Conservation (phyloP, 1,140 invertebrate species). For the Probaryconus sp. region DNA sequence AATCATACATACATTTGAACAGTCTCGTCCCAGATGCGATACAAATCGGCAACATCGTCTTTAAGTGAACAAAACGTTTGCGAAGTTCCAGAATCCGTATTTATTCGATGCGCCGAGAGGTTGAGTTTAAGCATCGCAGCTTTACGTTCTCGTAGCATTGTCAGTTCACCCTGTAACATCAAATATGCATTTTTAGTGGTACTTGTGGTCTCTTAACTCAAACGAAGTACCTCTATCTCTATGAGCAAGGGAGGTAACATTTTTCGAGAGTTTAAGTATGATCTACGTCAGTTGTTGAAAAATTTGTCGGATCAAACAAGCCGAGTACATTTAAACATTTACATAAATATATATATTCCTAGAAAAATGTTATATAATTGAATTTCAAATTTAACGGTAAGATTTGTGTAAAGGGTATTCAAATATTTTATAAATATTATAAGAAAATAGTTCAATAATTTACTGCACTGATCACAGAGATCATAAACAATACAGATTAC, state of each 20-base stretch:
- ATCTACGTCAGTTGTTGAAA: slow-evolving; percentile 44
- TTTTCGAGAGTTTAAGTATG: slow-evolving; percentile 43
- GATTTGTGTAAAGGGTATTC: too few species aligned
- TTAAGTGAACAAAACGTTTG: slow-evolving; percentile 80
- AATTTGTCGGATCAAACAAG: slow-evolving; percentile 22
- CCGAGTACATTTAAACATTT: not conserved
- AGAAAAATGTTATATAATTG: too few species aligned
- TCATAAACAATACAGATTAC: too few species aligned
- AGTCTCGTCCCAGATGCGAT: slow-evolving; percentile 87
- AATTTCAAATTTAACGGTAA: too few species aligned
- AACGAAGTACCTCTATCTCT: slow-evolving; percentile 64
- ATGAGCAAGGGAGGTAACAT: slow-evolving; percentile 54
- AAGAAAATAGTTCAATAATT: too few species aligned
- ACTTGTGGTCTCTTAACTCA: slow-evolving; percentile 64
- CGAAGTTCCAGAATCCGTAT: slow-evolving; percentile 79
- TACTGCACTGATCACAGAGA: too few species aligned
- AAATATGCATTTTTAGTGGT: slow-evolving; percentile 72
- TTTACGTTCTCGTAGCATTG: slow-evolving; percentile 85
- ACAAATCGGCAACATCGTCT: slow-evolving; percentile 85
- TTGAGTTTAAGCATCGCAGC: slow-evolving; percentile 85
- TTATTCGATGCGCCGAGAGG: slow-evolving; percentile 85
- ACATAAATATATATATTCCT: not conserved
- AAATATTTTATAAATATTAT: too few species aligned
- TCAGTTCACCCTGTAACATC: slow-evolving; percentile 81
- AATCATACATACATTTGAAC: slow-evolving; percentile 83